Conservation (phyloP, 2,888 invertebrate genomes). For the Amiota communis region DNA sequence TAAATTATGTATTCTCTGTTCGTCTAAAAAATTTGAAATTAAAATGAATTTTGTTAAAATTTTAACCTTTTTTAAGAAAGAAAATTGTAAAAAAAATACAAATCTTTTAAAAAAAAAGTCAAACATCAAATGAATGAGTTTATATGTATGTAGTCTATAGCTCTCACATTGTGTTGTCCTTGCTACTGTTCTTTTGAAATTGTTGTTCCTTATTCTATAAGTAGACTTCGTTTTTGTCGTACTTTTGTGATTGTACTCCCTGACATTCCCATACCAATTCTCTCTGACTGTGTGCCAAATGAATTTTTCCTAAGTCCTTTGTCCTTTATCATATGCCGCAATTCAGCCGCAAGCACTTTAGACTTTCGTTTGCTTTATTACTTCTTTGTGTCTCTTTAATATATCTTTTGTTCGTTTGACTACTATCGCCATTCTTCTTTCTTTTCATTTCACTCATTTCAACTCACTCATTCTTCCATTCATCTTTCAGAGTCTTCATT, state of each 20-base stretch:
- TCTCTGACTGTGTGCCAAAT: slow-evolving; percentile 4
- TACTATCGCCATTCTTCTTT: slow-evolving; percentile 4
- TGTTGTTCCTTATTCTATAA: too few species aligned
- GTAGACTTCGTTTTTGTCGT: too few species aligned
- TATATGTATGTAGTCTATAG: too few species aligned
- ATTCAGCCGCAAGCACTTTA: slow-evolving; percentile 19
- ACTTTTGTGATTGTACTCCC: slow-evolving; percentile 31
- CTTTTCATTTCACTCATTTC: background rate
- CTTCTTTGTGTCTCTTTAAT: slow-evolving; percentile 6
- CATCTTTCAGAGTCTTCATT: background rate
- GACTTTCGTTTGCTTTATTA: slow-evolving; percentile 24
- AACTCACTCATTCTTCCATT: background rate
- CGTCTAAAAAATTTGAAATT: too few species aligned
- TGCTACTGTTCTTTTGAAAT: too few species aligned
- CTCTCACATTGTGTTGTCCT: too few species aligned
- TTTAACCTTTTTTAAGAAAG: too few species aligned
- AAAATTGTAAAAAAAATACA: too few species aligned
- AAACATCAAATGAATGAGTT: too few species aligned
- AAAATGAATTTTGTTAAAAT: too few species aligned
- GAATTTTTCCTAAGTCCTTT: background rate
- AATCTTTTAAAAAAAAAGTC: too few species aligned
- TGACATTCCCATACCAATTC: background rate
- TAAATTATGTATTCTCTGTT: too few species aligned
- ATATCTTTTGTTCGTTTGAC: slow-evolving; percentile 15
- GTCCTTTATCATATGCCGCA: slow-evolving; percentile 16